Conservation (phyloP, 53 echinoderm and acorn worm species). For the Apostichopus leukothele region DNA sequence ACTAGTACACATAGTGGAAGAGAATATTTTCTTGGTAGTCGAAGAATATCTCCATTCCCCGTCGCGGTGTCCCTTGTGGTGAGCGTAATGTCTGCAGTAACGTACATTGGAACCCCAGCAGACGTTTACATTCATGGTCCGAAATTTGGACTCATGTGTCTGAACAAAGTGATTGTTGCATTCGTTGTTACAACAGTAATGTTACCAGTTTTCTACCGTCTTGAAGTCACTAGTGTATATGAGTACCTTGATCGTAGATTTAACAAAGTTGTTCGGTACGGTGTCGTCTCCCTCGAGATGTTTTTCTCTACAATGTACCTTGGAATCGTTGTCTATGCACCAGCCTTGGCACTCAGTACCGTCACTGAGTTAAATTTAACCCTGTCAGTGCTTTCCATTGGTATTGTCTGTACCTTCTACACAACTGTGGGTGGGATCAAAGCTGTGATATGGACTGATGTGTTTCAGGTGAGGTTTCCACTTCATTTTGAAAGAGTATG, state of each 20-base stretch:
- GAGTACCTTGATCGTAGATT: constrained; percentile 35
- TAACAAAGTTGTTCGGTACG: constrained; percentile 32
- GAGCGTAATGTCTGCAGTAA: constrained; percentile 33
- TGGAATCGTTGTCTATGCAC: constrained; percentile 37
- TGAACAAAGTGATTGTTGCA: constrained; percentile 29
- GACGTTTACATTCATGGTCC: constrained; percentile 48
- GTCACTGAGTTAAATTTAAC: constrained; percentile 14
- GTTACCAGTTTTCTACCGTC: constrained; percentile 34
- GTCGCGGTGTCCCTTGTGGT: constrained; percentile 36
- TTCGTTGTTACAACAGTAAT: constrained; percentile 13
- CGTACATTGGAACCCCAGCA: constrained; percentile 39
- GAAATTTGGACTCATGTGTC: constrained; percentile 31
- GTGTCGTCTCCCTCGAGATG: neutral
- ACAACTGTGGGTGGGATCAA: constrained; percentile 35
- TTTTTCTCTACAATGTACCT: constrained; percentile 2
- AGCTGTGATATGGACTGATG: constrained; percentile 44
- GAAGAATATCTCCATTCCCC: neutral
- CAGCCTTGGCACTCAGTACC: constrained; percentile 33
- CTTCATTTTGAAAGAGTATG: too few species aligned
- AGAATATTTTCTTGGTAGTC: constrained; percentile 25
- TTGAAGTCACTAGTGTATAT: constrained; percentile 34
- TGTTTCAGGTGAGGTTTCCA: constrained; percentile 21
- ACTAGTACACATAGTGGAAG: constrained; percentile 6
- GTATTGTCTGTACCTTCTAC: constrained; percentile 34
- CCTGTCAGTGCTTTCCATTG: neutral